Base-by-base conservation (phyloP, 2,113 vertebrate species). In the Lampris megalopsis region DNA sequence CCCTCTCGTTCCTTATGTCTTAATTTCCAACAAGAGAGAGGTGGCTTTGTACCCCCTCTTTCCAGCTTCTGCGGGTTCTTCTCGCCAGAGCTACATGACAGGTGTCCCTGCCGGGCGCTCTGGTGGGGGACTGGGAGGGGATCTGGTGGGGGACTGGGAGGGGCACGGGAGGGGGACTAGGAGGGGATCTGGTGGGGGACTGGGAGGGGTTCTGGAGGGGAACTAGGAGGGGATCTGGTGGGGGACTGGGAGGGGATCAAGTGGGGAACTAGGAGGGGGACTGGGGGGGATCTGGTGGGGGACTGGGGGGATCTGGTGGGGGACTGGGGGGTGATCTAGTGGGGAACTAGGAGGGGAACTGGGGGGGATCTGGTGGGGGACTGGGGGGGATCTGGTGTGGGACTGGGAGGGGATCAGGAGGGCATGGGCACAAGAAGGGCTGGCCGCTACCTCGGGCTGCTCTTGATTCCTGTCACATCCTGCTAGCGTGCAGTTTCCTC, bases 401-500 rank as follows among this genome's bases (percentile, higher is more conserved):
- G 86, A 24, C 24, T 24, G 24, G 24, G 72, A 91, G 80, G 81
- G 91, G 87, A 91, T 92, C 79, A 92, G 85, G 91, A 86, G 75
- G 71, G 66, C 24, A 85, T 77, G 72, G 41, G 69, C 82, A 72
- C 57, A 60, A 86, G 80, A 82, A 88, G 83, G 73, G 77, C 81
- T 87, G 86, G 89, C 80, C 88, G 84, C 86, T 79, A 81, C 89
- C 76, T 87, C 89, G 71, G 85, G 79, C 37, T 71, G 6, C 73
- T 87, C 87, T 91, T 86, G 81, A 88, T 93, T 91, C 88, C 81
- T 68, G 62, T 83, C 86, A 90, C 86, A 87, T 86, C 90, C 84
- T 91, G 88, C 86, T 89, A 85, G 75, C 86, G 83, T 77, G 88
- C 72, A 74, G 68, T 83, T 87, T 76, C 71, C 83, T 83, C 73